These are phyloP conservation scores for Amazona guildingii DNA, from an alignment of 2,113 vertebrate genomes.

Conservation along the genomic window DNA sequence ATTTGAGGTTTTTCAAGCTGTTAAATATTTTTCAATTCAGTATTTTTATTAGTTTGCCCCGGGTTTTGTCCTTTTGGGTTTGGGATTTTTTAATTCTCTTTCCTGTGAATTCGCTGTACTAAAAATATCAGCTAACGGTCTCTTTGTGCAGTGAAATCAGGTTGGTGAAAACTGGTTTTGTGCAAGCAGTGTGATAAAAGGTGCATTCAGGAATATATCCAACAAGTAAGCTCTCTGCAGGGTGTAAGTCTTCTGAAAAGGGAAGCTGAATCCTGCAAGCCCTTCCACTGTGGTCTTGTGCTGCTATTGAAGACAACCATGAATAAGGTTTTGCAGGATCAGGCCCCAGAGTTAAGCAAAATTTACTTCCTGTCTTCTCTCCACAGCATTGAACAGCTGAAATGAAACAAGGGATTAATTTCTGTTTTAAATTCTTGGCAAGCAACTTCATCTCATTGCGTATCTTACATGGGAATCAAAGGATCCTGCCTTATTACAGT, in stretches of 20 bases:
- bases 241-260: conserved; percentile 61
- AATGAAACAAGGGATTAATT: conserved; percentile 58
- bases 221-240: conserved; percentile 56
- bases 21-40: conserved; percentile 42
- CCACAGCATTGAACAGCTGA: neutral
- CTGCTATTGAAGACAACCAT: conserved; percentile 25
- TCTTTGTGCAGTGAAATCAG: conserved; percentile 39
- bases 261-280: conserved; percentile 47
- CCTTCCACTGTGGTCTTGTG: neutral
- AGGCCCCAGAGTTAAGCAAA: conserved; percentile 45
- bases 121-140: conserved; percentile 8
- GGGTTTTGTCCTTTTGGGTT: neutral
- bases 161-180: conserved; percentile 53
- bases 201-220: conserved; percentile 55
- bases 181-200: conserved; percentile 57
- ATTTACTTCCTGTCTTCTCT: conserved; percentile 46
- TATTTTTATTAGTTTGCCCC: conserved; percentile 46
- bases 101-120: conserved; percentile 31
- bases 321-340: conserved; percentile 51
- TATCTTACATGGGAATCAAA: conserved; percentile 48
- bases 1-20: conserved; percentile 22
- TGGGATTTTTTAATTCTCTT: neutral
- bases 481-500: conserved; percentile 27
- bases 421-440: conserved; percentile 49
- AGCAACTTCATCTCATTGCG: conserved; percentile 51